These are phyloP conservation scores for Caenorhabditis virilis DNA, from an alignment of 2,888 invertebrate species.

Conservation along the genomic window DNA sequence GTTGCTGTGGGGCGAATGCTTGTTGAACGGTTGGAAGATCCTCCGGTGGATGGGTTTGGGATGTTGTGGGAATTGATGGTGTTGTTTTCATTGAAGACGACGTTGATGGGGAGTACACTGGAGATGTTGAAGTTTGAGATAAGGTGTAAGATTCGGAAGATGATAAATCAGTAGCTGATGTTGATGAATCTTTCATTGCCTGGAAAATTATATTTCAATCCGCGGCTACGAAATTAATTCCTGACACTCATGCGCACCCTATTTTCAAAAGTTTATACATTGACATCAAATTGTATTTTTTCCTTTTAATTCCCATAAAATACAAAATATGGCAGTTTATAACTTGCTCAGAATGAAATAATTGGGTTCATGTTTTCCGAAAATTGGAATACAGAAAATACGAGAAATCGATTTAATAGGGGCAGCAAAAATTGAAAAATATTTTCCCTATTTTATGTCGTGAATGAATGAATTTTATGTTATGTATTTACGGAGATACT, in stretches of 20 bases:
- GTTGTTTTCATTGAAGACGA: background rate
- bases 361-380: too few species aligned
- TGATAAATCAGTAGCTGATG: conserved; percentile 1
- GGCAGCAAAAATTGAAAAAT: too few species aligned
- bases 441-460: background rate
- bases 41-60: conserved; percentile 29
- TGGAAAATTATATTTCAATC: background rate
- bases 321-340: background rate
- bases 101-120: too few species aligned
- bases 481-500: too few species aligned
- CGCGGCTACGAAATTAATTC: background rate
- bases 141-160: background rate
- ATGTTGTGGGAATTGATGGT: background rate
- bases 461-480: background rate
- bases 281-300: conserved; percentile 2
- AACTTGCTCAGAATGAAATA: background rate
- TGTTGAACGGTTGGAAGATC: conserved; percentile 33
- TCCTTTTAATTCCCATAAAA: background rate
- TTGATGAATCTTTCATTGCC: background rate
- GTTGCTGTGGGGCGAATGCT: conserved; percentile 9
- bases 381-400: too few species aligned
- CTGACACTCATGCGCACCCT: background rate
- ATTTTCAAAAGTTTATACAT: conserved; percentile 2
- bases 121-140: background rate
- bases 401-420: too few species aligned